A percentile compares a stretch with the other conserved stretches of the same genome.
These are phyloP conservation scores for Nycticebus coucang DNA, from an alignment of 2,113 vertebrate species.

Conservation along the genomic window DNA sequence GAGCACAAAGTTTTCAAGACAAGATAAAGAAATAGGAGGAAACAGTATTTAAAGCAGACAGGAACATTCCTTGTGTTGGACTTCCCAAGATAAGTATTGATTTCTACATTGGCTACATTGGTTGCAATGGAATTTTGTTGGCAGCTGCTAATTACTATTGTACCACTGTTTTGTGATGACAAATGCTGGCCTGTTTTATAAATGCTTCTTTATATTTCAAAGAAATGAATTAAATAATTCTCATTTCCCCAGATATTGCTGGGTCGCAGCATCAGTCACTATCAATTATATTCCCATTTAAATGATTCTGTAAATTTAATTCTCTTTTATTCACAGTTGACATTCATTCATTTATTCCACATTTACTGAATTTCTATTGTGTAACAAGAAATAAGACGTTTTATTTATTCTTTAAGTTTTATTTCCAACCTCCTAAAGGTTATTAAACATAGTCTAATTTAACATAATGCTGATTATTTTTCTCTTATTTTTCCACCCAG, in stretches of 20 bases:
- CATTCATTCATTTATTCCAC: slow-evolving; percentile 31
- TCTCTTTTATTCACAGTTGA: slow-evolving; percentile 11
- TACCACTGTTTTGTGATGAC: slow-evolving; percentile 72
- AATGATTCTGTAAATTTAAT: slow-evolving; percentile 32
- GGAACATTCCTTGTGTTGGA: slow-evolving; percentile 74
- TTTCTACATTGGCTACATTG: slow-evolving; percentile 68
- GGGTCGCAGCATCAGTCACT: slow-evolving; percentile 68
- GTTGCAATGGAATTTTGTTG: slow-evolving; percentile 72
- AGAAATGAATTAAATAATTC: slow-evolving; percentile 77
- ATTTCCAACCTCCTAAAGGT: background rate
- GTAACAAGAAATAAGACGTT: slow-evolving; percentile 11
- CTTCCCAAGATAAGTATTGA: slow-evolving; percentile 79
- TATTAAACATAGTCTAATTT: background rate
- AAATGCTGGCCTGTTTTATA: slow-evolving; percentile 66
- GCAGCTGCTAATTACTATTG: slow-evolving; percentile 78
- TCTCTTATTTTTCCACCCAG: background rate
- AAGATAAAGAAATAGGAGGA: slow-evolving; percentile 72
- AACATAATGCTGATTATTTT: slow-evolving; percentile 22
- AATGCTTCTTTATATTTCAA: slow-evolving; percentile 74
- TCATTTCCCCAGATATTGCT: slow-evolving; percentile 74
- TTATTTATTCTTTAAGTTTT: slow-evolving; percentile 40
- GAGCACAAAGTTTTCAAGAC: slow-evolving; percentile 75
- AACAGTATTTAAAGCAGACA: slow-evolving; percentile 70
- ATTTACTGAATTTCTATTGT: slow-evolving; percentile 6
- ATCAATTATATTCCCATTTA: background rate